Evolutionary conservation across 2,888 invertebrate genomes (phyloP).

Genomic region (Sceliomorpha sp.): DNA sequence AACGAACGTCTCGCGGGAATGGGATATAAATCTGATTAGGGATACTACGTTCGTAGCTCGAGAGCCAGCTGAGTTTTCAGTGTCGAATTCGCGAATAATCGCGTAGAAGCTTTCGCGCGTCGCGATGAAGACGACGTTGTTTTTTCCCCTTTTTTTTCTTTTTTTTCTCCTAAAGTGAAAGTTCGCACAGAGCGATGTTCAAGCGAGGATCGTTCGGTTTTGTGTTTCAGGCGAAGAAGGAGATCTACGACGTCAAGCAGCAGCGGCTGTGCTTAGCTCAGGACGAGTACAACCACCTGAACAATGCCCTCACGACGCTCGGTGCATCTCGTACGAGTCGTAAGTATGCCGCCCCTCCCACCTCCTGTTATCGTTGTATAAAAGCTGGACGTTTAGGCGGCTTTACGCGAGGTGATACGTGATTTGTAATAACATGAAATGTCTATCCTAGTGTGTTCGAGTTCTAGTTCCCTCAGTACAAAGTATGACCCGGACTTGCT

Average conservation of each 20-base stretch:
- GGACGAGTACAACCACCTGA: slow-evolving; percentile 97
- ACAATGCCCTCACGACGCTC: slow-evolving; percentile 90
- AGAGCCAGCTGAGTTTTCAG: slow-evolving; percentile 11
- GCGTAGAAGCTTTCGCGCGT: too few relatives aligned
- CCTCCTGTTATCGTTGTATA: too few relatives aligned
- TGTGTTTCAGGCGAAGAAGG: slow-evolving; percentile 92
- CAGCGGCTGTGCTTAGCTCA: slow-evolving; percentile 95
- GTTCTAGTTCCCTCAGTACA: slow-evolving; percentile 92
- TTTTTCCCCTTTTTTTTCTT: too few relatives aligned
- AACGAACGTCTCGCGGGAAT: slow-evolving; percentile 31
- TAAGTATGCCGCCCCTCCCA: too few relatives aligned
- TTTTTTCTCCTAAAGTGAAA: too few relatives aligned
- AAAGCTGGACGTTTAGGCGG: too few relatives aligned
- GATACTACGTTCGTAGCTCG: slow-evolving; percentile 33
- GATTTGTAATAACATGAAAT: not conserved
- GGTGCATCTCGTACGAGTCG: slow-evolving; percentile 95
- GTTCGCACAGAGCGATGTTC: not conserved
- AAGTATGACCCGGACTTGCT: slow-evolving; percentile 97
- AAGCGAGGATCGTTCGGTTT: slow-evolving; percentile 15
- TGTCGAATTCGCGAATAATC: slow-evolving; percentile 7
- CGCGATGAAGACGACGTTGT: too few relatives aligned
- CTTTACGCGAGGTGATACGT: too few relatives aligned
- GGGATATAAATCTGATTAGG: slow-evolving; percentile 38
- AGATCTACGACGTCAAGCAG: slow-evolving; percentile 97
- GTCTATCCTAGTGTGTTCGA: slow-evolving; percentile 96